Evolutionary conservation across 2,797 vertebrate genomes (phyloP), one percentile per base, ranked within the genome.

Genomic region (Orestias chungarensis): DNA sequence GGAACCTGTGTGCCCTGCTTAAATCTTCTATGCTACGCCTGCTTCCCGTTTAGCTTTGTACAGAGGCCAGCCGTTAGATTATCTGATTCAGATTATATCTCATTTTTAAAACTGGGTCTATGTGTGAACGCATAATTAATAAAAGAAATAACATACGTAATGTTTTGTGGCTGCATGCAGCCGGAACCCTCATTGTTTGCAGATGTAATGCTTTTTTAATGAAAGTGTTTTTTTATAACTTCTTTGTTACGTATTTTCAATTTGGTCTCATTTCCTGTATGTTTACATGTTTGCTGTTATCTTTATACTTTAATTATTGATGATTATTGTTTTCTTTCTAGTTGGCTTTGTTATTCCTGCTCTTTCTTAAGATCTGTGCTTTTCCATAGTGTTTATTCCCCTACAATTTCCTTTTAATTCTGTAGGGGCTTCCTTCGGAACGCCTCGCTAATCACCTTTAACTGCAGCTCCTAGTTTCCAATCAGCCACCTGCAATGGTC

Each of bases 101-200:
- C 44, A 35, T 40, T 47, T 67, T 79, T 27, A 55, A 74, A 68
- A 6, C 46, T 73, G 14, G 4, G 50, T 49, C 75, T 61, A 44
- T 4, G 25, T 64, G 35, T 35, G 49, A 55, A 68, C 70, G 66
- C 14, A 66, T 8, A 4, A 78, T 59, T 40, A 54, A 85, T 69
- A 46, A 79, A 64, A 66, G 61, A 78, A 86, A 68, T 67, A 80
- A 76, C 74, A 81, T 78, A 62, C 35, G 38, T 62, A 14, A 62
- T 40, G 59, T 62, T 62, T 40, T n/a, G 57, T 61, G 33, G 11
- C 57, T n/a, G 35, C 11, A 61, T 82, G 84, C 65, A 86, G 82
- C 81, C 74, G 75, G 85, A 83, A 66, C 31, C 33, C 38, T 71
- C 81, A 49, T 76, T 31, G 15, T 59, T 71, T 68, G 50, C 81